These are phyloP conservation scores for Limanda limanda DNA, from an alignment of 2,113 vertebrate genomes.

Conservation along the genomic window DNA sequence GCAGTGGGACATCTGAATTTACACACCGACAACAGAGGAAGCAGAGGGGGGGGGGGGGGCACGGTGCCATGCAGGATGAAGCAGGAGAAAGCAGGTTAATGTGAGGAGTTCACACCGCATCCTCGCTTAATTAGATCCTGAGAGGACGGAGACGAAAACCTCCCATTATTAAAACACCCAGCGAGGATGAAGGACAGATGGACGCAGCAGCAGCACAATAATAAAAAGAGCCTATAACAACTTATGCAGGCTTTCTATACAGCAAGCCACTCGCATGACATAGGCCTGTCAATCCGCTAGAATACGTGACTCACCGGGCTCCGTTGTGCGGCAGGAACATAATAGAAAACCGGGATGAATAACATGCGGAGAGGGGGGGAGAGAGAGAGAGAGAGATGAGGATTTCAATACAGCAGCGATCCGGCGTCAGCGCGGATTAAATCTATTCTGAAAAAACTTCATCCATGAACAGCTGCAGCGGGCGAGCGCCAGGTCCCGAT, in stretches of 20 bases:
- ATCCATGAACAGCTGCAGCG: slow-evolving; percentile 43
- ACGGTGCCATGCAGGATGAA: slow-evolving; percentile 29
- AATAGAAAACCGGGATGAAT: neutral
- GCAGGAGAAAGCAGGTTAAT: slow-evolving; percentile 58
- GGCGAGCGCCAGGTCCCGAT: neutral
- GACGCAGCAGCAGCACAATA: neutral
- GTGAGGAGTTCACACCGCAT: slow-evolving; percentile 50
- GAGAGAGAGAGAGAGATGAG: neutral
- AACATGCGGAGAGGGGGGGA: neutral
- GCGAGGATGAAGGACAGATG: slow-evolving; percentile 43
- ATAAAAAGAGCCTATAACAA: slow-evolving; percentile 25
- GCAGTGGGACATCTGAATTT: slow-evolving; percentile 55
- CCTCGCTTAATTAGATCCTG: slow-evolving; percentile 56
- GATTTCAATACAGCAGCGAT: slow-evolving; percentile 9
- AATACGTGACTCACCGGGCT: slow-evolving; percentile 2
- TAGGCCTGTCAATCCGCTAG: slow-evolving; percentile 11
- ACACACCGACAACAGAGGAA: slow-evolving; percentile 56
- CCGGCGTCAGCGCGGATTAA: slow-evolving; percentile 22
- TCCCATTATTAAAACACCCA: neutral
- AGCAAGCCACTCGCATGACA: neutral
- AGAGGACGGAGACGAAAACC: slow-evolving; percentile 11
- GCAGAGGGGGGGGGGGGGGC: neutral
- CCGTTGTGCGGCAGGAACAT: neutral
- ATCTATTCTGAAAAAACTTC: slow-evolving; percentile 62
- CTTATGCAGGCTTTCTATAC: slow-evolving; percentile 5